These are phyloP conservation scores for Eira barbara DNA, from an alignment of 2,113 vertebrate genomes.

Conservation along the genomic window DNA sequence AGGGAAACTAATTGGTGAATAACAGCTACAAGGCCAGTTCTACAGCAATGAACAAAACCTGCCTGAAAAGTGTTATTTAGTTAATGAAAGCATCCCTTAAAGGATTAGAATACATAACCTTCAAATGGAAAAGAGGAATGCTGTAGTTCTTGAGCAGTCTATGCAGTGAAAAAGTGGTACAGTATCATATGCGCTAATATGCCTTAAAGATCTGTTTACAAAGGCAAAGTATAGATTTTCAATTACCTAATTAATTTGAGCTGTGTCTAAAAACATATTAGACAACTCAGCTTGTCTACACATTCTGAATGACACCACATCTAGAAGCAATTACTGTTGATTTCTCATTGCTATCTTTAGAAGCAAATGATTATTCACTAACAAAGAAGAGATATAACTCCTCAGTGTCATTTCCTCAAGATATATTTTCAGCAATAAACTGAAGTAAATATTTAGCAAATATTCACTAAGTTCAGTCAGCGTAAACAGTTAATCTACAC, in stretches of 20 bases:
- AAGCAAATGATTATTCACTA: constrained; percentile 58
- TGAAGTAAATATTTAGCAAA: constrained; percentile 57
- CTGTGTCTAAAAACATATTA: constrained; percentile 55
- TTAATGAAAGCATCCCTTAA: constrained; percentile 39
- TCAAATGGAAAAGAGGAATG: neutral
- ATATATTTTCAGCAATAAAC: constrained; percentile 41
- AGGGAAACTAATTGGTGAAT: neutral
- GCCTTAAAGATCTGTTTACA: constrained; percentile 42
- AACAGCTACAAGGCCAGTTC: constrained; percentile 37
- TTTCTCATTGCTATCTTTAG: constrained; percentile 55
- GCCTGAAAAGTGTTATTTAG: constrained; percentile 28
- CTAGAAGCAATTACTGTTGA: constrained; percentile 58
- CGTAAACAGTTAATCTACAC: constrained; percentile 41
- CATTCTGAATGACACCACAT: constrained; percentile 48
- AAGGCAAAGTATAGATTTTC: constrained; percentile 54
- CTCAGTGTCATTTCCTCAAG: constrained; percentile 32
- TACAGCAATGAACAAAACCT: constrained; percentile 37
- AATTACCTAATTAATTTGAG: constrained; percentile 60
- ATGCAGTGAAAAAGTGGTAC: neutral
- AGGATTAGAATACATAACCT: constrained; percentile 19
- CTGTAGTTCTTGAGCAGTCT: neutral
- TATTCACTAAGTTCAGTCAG: constrained; percentile 50
- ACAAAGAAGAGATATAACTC: constrained; percentile 51
- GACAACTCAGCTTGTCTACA: constrained; percentile 46
- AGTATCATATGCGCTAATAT: neutral